Evolutionary conservation across 1,140 invertebrate genomes (phyloP).

Genomic region (Diorhabda sublineata): DNA sequence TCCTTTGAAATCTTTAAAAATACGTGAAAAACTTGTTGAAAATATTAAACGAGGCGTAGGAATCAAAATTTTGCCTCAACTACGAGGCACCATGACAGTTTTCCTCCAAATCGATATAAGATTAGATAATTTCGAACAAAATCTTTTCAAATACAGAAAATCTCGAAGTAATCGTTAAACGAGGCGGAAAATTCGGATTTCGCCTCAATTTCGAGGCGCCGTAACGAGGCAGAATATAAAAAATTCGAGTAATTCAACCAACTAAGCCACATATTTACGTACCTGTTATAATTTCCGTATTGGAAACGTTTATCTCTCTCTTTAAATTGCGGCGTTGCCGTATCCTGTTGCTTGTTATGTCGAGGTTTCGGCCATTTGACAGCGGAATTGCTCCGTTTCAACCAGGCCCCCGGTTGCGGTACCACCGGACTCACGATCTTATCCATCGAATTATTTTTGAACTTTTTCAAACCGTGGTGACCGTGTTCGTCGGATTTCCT

Average conservation of each 20-base stretch:
- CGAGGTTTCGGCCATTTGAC: constrained; percentile 31
- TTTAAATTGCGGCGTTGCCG: constrained; percentile 69
- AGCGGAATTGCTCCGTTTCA: constrained; percentile 51
- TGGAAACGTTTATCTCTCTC: constrained; percentile 75
- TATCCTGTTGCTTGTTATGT: constrained; percentile 41
- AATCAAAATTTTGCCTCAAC: too few relatives aligned
- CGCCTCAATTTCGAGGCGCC: too few relatives aligned
- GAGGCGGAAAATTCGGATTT: too few relatives aligned
- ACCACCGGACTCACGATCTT: constrained; percentile 91
- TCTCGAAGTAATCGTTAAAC: too few relatives aligned
- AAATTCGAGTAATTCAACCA: background rate
- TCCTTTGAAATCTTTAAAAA: too few relatives aligned
- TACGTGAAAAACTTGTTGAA: too few relatives aligned
- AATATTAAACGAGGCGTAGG: too few relatives aligned
- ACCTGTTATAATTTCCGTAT: constrained; percentile 93
- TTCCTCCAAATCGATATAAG: too few relatives aligned
- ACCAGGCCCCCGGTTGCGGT: constrained; percentile 77
- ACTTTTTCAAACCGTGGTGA: constrained; percentile 48
- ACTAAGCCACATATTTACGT: constrained; percentile 20
- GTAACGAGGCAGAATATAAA: background rate
- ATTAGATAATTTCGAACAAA: too few relatives aligned
- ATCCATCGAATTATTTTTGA: constrained; percentile 67
- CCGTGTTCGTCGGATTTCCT: constrained; percentile 35
- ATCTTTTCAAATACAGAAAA: too few relatives aligned
- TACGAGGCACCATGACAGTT: too few relatives aligned